These are phyloP conservation scores for Neodontobutis hainanensis DNA, from an alignment of 2,113 vertebrate genomes.

Conservation along the genomic window DNA sequence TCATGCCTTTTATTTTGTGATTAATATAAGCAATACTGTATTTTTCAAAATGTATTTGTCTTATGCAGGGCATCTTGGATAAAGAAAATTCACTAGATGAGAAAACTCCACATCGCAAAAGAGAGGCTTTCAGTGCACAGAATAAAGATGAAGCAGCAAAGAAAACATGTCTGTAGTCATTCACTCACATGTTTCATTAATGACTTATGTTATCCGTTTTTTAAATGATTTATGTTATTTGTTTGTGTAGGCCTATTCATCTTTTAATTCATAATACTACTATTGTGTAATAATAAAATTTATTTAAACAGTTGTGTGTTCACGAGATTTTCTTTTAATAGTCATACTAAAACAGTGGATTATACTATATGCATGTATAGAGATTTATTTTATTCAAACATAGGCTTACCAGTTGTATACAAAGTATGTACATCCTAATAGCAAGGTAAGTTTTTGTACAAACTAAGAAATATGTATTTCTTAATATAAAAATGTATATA, in stretches of 20 bases:
- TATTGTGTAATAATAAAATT: neutral
- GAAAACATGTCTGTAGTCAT: conserved; percentile 59
- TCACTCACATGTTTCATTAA: neutral
- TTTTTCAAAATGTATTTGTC: conserved; percentile 19
- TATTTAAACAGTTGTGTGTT: neutral
- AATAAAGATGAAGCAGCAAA: conserved; percentile 58
- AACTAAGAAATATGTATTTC: conserved; percentile 75
- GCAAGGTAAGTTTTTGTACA: conserved; percentile 68
- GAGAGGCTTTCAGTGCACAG: conserved; percentile 45
- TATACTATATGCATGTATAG: conserved; percentile 58
- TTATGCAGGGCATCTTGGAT: conserved; percentile 49
- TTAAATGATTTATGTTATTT: neutral
- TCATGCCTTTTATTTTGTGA: neutral
- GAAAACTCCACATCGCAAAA: conserved; percentile 57
- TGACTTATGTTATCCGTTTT: neutral
- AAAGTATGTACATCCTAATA: conserved; percentile 84
- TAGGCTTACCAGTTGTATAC: conserved; percentile 75
- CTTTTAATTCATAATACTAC: conserved; percentile 33
- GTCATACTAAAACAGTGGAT: neutral
- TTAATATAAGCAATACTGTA: neutral
- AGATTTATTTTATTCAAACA: conserved; percentile 79
- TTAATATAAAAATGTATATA: conserved; percentile 77
- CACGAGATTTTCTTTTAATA: neutral
- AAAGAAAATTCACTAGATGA: conserved; percentile 53
- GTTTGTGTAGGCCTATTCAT: conserved; percentile 7